A percentile compares a stretch with the other conserved stretches of the same genome.
phyloP scores from a whole-genome alignment of 2,797 vertebrate genomes.

The Danio choprae region DNA sequence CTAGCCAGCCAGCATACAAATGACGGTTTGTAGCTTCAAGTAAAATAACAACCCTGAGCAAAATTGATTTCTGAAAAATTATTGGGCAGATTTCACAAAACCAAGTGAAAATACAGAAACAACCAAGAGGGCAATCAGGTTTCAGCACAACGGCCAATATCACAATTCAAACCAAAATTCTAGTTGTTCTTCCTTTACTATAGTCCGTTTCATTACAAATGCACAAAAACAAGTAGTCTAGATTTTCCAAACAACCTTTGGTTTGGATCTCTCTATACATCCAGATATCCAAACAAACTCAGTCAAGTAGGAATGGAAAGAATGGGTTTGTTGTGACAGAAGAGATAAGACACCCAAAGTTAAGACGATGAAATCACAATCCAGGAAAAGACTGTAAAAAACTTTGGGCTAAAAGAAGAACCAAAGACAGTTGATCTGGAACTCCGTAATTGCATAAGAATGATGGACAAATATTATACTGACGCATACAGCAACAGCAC shows the following conservation, averaged over 20 bases:
- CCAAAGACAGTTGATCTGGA: conserved; percentile 1
- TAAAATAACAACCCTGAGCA: conserved; percentile 7
- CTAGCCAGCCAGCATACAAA: too few species aligned
- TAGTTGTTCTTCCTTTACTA: not conserved
- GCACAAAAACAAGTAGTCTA: not conserved
- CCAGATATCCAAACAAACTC: conserved; percentile 21
- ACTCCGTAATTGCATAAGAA: not conserved
- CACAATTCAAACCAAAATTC: not conserved
- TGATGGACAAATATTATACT: conserved; percentile 6
- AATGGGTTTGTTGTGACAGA: not conserved
- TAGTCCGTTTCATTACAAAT: not conserved
- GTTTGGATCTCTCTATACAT: not conserved
- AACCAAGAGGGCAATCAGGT: conserved; percentile 11
- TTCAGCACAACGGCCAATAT: not conserved
- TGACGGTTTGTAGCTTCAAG: too few species aligned
- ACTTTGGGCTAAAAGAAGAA: conserved; percentile 20
- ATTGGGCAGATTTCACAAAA: conserved; percentile 14
- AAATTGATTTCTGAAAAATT: conserved; percentile 9
- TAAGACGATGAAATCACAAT: conserved; percentile 9
- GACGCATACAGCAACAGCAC: not conserved
- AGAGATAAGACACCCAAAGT: conserved; percentile 1
- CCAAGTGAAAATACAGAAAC: not conserved
- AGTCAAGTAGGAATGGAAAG: conserved; percentile 21
- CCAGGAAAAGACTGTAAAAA: conserved; percentile 11
- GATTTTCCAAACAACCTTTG: conserved; percentile 5